These are phyloP conservation scores for Cistogaster globosa DNA, from an alignment of 2,888 invertebrate species.

Conservation along the genomic window DNA sequence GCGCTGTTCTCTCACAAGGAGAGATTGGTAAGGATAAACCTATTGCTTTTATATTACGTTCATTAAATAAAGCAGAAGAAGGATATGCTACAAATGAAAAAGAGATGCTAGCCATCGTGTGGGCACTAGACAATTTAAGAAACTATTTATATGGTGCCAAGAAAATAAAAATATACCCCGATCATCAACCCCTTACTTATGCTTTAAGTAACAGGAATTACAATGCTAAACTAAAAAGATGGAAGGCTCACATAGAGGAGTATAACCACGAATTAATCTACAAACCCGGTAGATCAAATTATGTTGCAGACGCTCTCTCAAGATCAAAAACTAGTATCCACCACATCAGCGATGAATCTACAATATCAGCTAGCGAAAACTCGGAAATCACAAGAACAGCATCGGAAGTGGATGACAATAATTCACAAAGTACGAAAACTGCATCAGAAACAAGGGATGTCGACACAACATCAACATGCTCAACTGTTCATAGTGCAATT, in stretches of 20 bases:
- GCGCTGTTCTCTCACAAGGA: neutral
- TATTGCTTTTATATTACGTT: neutral
- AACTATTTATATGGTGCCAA: constrained; percentile 4
- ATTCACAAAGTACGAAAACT: neutral
- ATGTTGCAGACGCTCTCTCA: constrained; percentile 41
- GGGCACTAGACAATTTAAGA: neutral
- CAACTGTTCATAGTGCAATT: constrained; percentile 63
- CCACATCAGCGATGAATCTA: constrained; percentile 15
- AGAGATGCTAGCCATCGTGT: neutral
- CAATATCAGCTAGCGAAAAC: constrained; percentile 19
- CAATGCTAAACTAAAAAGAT: constrained; percentile 45
- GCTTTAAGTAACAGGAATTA: constrained; percentile 44
- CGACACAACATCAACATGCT: neutral
- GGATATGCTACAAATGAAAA: neutral
- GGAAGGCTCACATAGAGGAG: constrained; percentile 53
- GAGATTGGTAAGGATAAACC: neutral
- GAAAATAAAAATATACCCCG: constrained; percentile 18
- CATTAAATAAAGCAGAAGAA: neutral
- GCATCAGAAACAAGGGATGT: constrained; percentile 8
- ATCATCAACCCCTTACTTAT: constrained; percentile 52
- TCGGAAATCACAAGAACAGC: too few species aligned
- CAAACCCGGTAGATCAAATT: constrained; percentile 42
- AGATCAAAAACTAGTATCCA: constrained; percentile 17
- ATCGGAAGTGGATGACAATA: too few species aligned
- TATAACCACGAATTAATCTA: constrained; percentile 49